phyloP scores from a whole-genome alignment of 1,140 invertebrate genomes.

The Piezodorus guildinii region DNA sequence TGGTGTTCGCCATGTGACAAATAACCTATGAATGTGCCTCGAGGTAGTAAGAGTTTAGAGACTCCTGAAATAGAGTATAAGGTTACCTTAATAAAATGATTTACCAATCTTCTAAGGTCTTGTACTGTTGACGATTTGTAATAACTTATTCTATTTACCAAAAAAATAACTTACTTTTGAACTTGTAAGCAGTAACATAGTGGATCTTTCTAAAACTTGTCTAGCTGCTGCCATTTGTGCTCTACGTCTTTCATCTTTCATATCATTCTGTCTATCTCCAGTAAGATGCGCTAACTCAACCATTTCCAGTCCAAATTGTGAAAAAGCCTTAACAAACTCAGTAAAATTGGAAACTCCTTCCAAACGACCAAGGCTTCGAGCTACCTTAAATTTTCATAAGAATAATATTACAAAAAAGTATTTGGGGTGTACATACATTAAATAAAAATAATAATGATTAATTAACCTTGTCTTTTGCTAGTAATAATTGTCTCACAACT shows the following conservation, averaged over 20 bases:
- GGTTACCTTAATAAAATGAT: too few species aligned
- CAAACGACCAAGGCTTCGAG: conserved; percentile 65
- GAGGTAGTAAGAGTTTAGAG: too few species aligned
- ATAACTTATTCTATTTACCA: too few species aligned
- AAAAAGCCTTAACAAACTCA: conserved; percentile 97
- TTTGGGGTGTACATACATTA: background rate
- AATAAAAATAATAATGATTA: background rate
- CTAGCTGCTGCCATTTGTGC: conserved; percentile 92
- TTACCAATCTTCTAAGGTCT: too few species aligned
- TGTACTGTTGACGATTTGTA: too few species aligned
- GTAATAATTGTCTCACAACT: conserved; percentile 89
- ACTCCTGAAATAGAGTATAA: too few species aligned
- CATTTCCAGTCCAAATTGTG: conserved; percentile 97
- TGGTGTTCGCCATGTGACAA: too few species aligned
- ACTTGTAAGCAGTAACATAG: conserved; percentile 92
- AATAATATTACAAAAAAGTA: background rate
- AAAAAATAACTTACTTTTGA: conserved; percentile 59
- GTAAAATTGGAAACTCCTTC: conserved; percentile 94
- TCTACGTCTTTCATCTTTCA: conserved; percentile 87
- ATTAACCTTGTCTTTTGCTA: conserved; percentile 88
- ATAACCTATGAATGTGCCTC: too few species aligned
- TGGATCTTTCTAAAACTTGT: conserved; percentile 91
- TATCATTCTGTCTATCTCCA: conserved; percentile 65
- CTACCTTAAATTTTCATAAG: conserved; percentile 9
- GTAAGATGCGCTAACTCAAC: conserved; percentile 92